Conservation (phyloP, 2,888 invertebrate species). For the Sarcophaga variegata region DNA sequence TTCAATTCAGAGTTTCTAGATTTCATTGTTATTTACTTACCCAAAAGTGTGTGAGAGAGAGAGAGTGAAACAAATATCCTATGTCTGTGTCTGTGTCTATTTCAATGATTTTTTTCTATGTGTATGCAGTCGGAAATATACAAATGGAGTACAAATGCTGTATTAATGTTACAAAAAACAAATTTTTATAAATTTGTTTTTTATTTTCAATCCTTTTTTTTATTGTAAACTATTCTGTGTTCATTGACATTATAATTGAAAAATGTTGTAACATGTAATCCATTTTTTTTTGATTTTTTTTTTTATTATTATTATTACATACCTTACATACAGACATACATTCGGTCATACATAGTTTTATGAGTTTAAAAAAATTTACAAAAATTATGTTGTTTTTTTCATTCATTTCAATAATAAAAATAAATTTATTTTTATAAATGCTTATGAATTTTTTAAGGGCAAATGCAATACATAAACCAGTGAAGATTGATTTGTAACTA, state of each 20-base stretch:
- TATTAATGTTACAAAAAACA: constrained; percentile 9
- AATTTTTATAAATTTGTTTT: neutral
- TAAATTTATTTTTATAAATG: no score
- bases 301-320: neutral
- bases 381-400: no score
- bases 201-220: no score
- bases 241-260: constrained; percentile 37
- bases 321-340: neutral
- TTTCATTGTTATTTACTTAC: neutral
- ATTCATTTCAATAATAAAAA: no score
- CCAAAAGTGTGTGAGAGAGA: neutral
- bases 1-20: neutral
- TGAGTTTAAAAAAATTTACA: no score
- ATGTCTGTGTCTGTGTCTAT: neutral
- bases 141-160: neutral
- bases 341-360: neutral
- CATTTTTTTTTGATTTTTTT: constrained; percentile 1
- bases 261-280: constrained; percentile 42
- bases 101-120: neutral
- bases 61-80: neutral
- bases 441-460: no score
- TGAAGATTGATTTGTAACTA: no score
- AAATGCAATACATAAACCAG: no score
- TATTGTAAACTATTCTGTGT: no score
- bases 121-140: constrained; percentile 12